A percentile compares a stretch with the other conserved stretches of the same genome.
These are phyloP conservation scores for Orientallactaga sibirica DNA, from an alignment of 2,797 vertebrate genomes.

Conservation along the genomic window DNA sequence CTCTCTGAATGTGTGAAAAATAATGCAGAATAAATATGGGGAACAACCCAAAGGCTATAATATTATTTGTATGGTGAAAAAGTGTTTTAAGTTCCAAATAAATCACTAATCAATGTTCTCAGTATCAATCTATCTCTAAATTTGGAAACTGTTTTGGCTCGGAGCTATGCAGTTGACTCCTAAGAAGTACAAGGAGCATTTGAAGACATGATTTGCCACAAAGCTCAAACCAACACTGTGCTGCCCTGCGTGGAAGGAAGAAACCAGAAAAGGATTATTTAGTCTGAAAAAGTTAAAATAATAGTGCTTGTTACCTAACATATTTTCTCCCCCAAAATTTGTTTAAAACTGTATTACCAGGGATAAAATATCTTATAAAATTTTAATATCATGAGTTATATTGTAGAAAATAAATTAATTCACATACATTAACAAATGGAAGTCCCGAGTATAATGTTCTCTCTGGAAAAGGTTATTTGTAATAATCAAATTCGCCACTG, in stretches of 20 bases:
- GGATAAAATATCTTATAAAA: constrained; percentile 77
- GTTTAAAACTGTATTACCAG: constrained; percentile 61
- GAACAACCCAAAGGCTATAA: not conserved
- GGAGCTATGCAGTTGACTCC: not conserved
- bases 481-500: constrained; percentile 93
- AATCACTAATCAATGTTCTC: not conserved
- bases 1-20: not conserved
- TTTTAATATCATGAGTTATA: constrained; percentile 86
- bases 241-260: not conserved
- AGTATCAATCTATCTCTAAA: not conserved
- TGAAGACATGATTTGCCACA: not conserved
- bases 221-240: not conserved
- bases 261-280: constrained; percentile 57
- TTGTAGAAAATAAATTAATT: constrained; percentile 87
- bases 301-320: not conserved
- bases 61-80: not conserved
- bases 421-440: constrained; percentile 84
- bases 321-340: constrained; percentile 31
- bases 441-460: constrained; percentile 84
- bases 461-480: constrained; percentile 92
- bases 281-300: constrained; percentile 43
- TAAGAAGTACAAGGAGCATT: not conserved
- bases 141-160: not conserved
- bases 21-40: not conserved
- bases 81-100: not conserved